These are phyloP conservation scores for Brenthis daphne DNA, from an alignment of 2,888 invertebrate species.

Conservation along the genomic window DNA sequence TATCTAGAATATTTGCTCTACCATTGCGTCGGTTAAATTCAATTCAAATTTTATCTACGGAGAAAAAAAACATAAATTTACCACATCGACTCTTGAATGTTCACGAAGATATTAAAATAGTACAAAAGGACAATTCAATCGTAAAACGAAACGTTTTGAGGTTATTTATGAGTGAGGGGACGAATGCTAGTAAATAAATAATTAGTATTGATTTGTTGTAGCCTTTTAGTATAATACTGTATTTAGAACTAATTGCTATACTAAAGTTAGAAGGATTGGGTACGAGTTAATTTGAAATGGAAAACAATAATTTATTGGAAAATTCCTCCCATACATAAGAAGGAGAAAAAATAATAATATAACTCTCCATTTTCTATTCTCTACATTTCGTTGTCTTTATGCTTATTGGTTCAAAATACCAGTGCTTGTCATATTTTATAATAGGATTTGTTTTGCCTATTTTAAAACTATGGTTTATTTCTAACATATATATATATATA, in stretches of 20 bases:
- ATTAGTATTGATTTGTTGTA: slow-evolving; percentile 50
- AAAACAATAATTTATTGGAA: too few relatives aligned
- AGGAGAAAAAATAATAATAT: too few relatives aligned
- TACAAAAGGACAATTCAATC: background rate
- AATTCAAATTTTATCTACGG: background rate
- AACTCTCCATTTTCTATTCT: too few relatives aligned
- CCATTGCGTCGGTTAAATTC: too few relatives aligned
- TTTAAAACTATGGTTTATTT: too few relatives aligned
- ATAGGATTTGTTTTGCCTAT: too few relatives aligned
- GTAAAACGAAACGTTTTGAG: slow-evolving; percentile 7
- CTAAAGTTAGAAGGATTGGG: background rate
- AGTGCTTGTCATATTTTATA: too few relatives aligned
- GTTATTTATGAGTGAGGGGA: slow-evolving; percentile 10
- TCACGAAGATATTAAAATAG: background rate
- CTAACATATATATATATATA: too few relatives aligned
- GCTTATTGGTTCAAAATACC: too few relatives aligned
- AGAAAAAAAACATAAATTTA: background rate
- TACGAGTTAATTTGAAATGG: background rate
- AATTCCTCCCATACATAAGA: too few relatives aligned
- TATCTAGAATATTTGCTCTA: too few relatives aligned
- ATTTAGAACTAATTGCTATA: slow-evolving; percentile 53
- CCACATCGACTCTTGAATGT: background rate
- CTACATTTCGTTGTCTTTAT: too few relatives aligned
- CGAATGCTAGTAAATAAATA: slow-evolving; percentile 24
- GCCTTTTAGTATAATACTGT: slow-evolving; percentile 46